Percentiles rank a stretch among this genome's conserved stretches.
Evolutionary conservation across 2,888 invertebrate genomes (phyloP).

Genomic region (Meganola albula): DNA sequence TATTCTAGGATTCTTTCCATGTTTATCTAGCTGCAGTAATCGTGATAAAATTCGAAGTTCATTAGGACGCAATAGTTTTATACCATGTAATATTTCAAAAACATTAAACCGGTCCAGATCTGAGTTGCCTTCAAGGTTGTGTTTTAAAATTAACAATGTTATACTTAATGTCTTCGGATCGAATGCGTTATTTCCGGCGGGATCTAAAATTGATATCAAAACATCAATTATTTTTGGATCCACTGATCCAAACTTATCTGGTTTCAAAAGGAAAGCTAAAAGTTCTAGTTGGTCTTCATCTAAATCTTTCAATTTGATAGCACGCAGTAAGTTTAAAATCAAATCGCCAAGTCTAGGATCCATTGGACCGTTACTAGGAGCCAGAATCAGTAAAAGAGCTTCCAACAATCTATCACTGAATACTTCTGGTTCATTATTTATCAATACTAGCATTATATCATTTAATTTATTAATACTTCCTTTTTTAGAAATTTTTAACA

Average conservation of each 20-base stretch:
- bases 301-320: not conserved
- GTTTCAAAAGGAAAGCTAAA: not conserved
- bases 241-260: not conserved
- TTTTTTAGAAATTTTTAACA: not conserved
- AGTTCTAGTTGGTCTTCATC: not conserved
- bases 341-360: not conserved
- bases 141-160: no score
- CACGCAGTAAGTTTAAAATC: not conserved
- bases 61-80: no score
- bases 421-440: not conserved
- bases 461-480: not conserved
- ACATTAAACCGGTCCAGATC: no score
- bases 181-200: no score
- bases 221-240: not conserved
- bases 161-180: no score
- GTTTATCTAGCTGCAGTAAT: not conserved
- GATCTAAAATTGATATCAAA: not conserved
- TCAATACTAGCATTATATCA: not conserved
- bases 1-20: not conserved
- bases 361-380: not conserved
- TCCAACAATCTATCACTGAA: not conserved
- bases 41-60: no score
- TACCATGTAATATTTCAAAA: no score
- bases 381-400: not conserved
- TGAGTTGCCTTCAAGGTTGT: no score